phyloP scores from a whole-genome alignment of 2,797 vertebrate species.

The Miichthys miiuy region DNA sequence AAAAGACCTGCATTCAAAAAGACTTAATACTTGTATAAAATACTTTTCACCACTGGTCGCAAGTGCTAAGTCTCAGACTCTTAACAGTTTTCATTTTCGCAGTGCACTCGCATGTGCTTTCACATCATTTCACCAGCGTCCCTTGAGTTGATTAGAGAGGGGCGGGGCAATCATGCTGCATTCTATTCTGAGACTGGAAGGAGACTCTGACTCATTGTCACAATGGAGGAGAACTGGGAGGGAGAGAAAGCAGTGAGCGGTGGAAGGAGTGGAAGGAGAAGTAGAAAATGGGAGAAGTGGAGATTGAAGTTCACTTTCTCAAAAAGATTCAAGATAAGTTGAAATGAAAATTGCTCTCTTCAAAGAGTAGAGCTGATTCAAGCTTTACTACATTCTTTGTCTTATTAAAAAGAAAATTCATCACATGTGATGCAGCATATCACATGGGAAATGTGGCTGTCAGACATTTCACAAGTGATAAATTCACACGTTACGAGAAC shows the following conservation, averaged over 20 bases:
- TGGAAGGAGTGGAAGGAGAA: conserved; percentile 16
- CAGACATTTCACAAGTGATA: background rate
- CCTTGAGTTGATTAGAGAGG: conserved; percentile 65
- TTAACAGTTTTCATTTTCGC: background rate
- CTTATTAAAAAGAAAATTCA: background rate
- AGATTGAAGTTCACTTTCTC: background rate
- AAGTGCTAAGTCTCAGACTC: background rate
- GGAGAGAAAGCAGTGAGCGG: conserved; percentile 1
- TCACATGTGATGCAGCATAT: background rate
- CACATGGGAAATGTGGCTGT: background rate
- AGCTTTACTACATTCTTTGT: no score
- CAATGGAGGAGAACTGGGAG: conserved; percentile 45
- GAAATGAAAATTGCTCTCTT: background rate
- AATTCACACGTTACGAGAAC: background rate
- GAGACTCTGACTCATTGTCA: conserved; percentile 83
- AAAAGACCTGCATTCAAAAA: background rate
- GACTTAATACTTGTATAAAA: background rate
- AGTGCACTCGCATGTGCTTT: conserved; percentile 34
- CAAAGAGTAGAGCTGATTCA: no score
- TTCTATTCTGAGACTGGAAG: conserved; percentile 72
- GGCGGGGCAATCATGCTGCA: conserved; percentile 48
- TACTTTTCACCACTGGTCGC: background rate
- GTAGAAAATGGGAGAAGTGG: background rate
- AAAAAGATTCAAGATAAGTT: background rate
- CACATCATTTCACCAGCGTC: conserved; percentile 43